Conservation (phyloP, 2,113 vertebrate genomes). For the Malurus cyaneus region DNA sequence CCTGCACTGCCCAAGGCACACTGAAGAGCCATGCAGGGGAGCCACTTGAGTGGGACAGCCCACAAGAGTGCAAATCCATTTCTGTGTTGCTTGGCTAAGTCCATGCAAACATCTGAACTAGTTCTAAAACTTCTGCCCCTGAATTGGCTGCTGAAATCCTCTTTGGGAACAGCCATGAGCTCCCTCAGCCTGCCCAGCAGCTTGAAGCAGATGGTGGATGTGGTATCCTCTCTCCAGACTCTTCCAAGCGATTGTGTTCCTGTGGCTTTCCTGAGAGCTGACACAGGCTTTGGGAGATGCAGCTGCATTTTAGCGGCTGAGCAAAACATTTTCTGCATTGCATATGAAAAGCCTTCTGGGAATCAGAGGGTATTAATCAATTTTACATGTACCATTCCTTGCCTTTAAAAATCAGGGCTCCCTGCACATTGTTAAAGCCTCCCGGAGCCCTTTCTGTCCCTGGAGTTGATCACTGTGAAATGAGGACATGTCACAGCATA, state of each 20-base stretch:
- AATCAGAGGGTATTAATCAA: conserved; percentile 56
- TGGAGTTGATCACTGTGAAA: conserved; percentile 31
- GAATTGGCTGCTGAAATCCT: not conserved
- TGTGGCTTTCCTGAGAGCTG: not conserved
- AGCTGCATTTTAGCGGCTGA: conserved; percentile 40
- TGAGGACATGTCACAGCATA: conserved; percentile 40
- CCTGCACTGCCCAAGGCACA: not conserved
- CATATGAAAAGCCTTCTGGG: conserved; percentile 44
- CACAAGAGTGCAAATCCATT: not conserved
- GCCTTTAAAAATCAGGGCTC: conserved; percentile 36
- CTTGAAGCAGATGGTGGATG: not conserved
- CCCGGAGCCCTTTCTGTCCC: not conserved
- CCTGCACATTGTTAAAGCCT: conserved; percentile 3
- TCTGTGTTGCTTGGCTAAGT: not conserved
- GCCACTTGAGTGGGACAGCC: not conserved
- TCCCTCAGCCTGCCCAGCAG: not conserved
- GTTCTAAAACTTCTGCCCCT: not conserved
- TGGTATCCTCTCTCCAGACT: not conserved
- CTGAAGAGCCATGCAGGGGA: not conserved
- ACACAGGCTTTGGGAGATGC: not conserved
- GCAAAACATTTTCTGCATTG: conserved; percentile 16
- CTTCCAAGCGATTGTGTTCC: not conserved
- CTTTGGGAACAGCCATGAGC: rapidly evolving
- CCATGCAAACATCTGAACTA: not conserved
- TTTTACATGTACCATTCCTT: conserved; percentile 39